phyloP scores from a whole-genome alignment of 2,113 vertebrate genomes.

The Macroglossus sobrinus region DNA sequence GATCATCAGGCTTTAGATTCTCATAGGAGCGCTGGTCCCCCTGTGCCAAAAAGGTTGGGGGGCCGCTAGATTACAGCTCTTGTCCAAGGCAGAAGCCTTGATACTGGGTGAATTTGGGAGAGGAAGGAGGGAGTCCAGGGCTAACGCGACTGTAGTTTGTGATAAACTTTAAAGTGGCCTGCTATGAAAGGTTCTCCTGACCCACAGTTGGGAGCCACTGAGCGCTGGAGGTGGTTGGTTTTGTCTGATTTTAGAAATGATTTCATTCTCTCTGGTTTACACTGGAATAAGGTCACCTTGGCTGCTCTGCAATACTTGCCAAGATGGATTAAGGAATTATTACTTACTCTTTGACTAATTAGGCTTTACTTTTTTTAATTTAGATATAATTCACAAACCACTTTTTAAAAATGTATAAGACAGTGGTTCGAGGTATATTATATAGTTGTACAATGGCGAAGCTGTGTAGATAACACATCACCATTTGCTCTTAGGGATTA shows the following conservation, averaged over 20 bases:
- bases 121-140: not conserved
- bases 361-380: not conserved
- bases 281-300: not conserved
- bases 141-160: not conserved
- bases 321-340: not conserved
- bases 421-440: not conserved
- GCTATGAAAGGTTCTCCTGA: not conserved
- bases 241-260: not conserved
- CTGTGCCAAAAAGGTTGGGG: too few species aligned
- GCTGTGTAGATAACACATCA: not conserved
- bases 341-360: not conserved
- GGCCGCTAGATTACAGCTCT: not conserved
- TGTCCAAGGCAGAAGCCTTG: not conserved
- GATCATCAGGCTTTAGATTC: too few species aligned
- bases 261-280: not conserved
- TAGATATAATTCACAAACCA: not conserved
- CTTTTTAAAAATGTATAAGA: not conserved
- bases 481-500: not conserved
- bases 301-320: not conserved
- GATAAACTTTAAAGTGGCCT: not conserved
- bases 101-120: not conserved
- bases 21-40: too few species aligned
- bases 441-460: not conserved
- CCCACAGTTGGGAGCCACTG: rapidly evolving
- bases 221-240: not conserved